These are phyloP conservation scores for Camponotus floridanus DNA, from an alignment of 1,140 invertebrate species.

Conservation along the genomic window DNA sequence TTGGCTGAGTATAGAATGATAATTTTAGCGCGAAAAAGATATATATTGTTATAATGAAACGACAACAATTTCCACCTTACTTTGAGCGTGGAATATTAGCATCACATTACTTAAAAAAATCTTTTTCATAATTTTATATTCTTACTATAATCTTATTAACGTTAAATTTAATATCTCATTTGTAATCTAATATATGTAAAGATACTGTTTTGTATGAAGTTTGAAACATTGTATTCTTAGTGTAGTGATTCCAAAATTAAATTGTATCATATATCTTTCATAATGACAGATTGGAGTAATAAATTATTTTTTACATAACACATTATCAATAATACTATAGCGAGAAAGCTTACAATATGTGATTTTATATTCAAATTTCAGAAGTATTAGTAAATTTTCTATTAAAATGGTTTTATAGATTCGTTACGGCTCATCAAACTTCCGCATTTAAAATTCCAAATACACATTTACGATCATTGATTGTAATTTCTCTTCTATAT, in stretches of 20 bases:
- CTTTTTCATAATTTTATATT: neutral
- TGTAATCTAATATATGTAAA: no score
- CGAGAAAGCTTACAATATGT: conserved; percentile 4
- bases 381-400: conserved; percentile 34
- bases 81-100: neutral
- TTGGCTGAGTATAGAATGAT: conserved; percentile 60
- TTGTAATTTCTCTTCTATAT: conserved; percentile 47
- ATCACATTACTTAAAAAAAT: neutral
- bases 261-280: neutral
- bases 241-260: neutral
- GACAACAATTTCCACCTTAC: neutral
- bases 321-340: conserved; percentile 1
- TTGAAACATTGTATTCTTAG: neutral
- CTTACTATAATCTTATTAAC: neutral
- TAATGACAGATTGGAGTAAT: neutral
- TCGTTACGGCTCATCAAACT: conserved; percentile 19
- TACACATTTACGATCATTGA: conserved; percentile 43
- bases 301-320: conserved; percentile 10
- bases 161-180: neutral
- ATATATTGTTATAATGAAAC: neutral
- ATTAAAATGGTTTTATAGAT: neutral
- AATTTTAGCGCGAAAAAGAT: conserved; percentile 28
- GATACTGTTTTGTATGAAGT: neutral
- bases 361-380: conserved; percentile 15
- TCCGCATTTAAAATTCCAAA: conserved; percentile 21